A percentile compares a stretch with the other conserved stretches of the same genome.
Conservation (phyloP, 2,113 vertebrate genomes). For the Hymenochirus boettgeri region DNA sequence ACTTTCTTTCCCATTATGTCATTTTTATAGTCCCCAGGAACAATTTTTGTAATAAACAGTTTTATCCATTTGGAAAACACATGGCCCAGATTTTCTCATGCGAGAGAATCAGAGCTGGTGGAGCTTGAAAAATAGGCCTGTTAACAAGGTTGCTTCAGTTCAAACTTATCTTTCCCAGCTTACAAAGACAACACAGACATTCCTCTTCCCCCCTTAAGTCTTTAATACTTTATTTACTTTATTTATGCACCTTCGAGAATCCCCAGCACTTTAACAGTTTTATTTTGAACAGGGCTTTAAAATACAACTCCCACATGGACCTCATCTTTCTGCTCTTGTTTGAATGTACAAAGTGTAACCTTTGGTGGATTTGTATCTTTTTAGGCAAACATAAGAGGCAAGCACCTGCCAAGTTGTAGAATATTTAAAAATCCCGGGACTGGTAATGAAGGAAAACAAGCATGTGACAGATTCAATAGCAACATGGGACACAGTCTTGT, state of each 20-base stretch:
- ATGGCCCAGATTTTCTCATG: constrained; percentile 49
- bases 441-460: constrained; percentile 19
- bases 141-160: constrained; percentile 24
- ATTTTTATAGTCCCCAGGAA: constrained; percentile 53
- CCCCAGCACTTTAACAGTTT: constrained; percentile 30
- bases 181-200: constrained; percentile 17
- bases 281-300: constrained; percentile 31
- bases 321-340: constrained; percentile 20
- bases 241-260: constrained; percentile 28
- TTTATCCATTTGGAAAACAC: constrained; percentile 55
- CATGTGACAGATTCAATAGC: constrained; percentile 9
- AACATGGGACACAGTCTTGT: constrained; percentile 4
- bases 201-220: constrained; percentile 1
- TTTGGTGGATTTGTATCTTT: too few species aligned
- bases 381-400: constrained; percentile 3
- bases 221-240: constrained; percentile 33
- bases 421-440: constrained; percentile 10
- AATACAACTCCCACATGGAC: constrained; percentile 19
- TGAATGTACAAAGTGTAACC: neutral
- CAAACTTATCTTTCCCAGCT: constrained; percentile 27
- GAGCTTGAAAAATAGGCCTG: constrained; percentile 28
- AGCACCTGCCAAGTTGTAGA: constrained; percentile 26
- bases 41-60: constrained; percentile 52
- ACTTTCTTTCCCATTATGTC: constrained; percentile 30
- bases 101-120: constrained; percentile 39